Conservation (phyloP, 2,888 invertebrate species). For the Clivina fossor region DNA sequence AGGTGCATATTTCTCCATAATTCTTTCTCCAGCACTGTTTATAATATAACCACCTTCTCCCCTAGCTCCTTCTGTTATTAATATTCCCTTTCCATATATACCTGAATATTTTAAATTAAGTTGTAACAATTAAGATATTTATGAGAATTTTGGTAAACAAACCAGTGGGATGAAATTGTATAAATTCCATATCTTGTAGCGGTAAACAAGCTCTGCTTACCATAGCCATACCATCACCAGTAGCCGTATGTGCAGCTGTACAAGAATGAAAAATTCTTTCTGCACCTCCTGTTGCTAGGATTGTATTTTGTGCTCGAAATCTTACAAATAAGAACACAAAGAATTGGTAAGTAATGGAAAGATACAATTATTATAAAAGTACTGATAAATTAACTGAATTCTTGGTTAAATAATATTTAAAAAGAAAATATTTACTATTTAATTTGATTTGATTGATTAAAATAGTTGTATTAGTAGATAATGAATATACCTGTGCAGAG, state of each 20-base stretch:
- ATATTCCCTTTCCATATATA: conserved; percentile 92
- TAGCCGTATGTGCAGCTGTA: conserved; percentile 96
- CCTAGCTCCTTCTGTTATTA: conserved; percentile 94
- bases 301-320: conserved; percentile 65
- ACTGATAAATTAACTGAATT: too few species aligned
- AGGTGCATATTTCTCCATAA: conserved; percentile 97
- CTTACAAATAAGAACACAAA: background rate
- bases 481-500: conserved; percentile 59
- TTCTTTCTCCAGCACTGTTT: conserved; percentile 92
- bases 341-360: background rate
- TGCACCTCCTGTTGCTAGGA: conserved; percentile 83
- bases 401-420: too few species aligned
- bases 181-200: conserved; percentile 95
- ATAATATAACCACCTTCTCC: conserved; percentile 95
- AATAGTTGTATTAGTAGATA: too few species aligned
- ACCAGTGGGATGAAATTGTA: conserved; percentile 97
- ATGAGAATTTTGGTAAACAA: conserved; percentile 47
- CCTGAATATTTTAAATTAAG: too few species aligned
- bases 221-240: conserved; percentile 96
- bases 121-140: conserved; percentile 1
- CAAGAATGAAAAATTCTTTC: conserved; percentile 94
- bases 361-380: background rate
- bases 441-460: too few species aligned
- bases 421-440: conserved; percentile 8
- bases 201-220: conserved; percentile 87